A percentile compares a stretch with the other conserved stretches of the same genome.
These are phyloP conservation scores for Tenebrio molitor DNA, from an alignment of 1,140 invertebrate species.

Conservation along the genomic window DNA sequence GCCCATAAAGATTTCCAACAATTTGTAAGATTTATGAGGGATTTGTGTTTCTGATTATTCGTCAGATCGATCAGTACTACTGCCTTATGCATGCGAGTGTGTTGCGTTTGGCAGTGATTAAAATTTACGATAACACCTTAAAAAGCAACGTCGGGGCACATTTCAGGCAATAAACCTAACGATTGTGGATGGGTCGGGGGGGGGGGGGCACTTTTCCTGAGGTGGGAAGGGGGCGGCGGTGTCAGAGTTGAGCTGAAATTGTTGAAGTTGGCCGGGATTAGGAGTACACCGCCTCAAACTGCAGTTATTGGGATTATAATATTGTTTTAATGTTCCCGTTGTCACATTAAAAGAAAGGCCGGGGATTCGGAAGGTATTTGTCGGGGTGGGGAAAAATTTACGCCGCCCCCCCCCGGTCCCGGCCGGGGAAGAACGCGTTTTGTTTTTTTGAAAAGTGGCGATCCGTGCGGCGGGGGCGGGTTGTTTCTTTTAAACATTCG, in stretches of 20 bases:
- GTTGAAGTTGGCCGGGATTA: conserved; percentile 53
- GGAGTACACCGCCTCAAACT: conserved; percentile 53
- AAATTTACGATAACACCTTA: conserved; percentile 13
- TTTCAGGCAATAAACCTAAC: conserved; percentile 28
- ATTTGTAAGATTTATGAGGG: no score
- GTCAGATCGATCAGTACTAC: no score
- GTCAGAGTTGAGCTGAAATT: conserved; percentile 45
- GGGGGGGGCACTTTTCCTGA: not conserved
- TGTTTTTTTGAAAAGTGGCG: no score
- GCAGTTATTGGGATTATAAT: conserved; percentile 59
- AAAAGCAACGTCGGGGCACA: not conserved
- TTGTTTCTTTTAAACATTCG: no score
- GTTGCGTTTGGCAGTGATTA: conserved; percentile 4
- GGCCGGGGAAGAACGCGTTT: not conserved
- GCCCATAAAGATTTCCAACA: no score
- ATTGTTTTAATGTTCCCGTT: conserved; percentile 57
- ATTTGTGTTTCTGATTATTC: no score
- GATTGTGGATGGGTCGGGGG: conserved; percentile 22
- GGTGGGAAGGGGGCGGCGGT: not conserved
- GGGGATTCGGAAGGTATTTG: conserved; percentile 34
- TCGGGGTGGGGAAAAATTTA: conserved; percentile 30
- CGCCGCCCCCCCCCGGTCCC: not conserved
- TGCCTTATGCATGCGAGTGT: not conserved
- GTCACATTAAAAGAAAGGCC: conserved; percentile 55
- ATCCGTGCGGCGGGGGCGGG: no score